phyloP scores from a whole-genome alignment of 2,797 vertebrate genomes.

The Schizothorax lantsangensis region DNA sequence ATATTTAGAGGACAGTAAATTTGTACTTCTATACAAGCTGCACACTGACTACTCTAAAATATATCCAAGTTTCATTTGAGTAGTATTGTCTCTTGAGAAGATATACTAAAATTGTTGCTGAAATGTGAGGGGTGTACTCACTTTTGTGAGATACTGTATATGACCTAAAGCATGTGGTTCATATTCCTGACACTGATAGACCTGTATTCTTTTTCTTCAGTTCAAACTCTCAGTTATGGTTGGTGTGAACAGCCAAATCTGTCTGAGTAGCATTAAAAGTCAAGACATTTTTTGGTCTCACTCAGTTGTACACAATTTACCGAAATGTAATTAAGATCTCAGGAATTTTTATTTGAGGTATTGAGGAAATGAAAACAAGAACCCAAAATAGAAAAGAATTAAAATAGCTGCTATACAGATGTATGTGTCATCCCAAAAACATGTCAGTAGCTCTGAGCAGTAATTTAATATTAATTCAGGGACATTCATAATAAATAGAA shows the following conservation, averaged over 20 bases:
- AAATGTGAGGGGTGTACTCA: no score
- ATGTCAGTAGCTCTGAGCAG: conserved; percentile 3
- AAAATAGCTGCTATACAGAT: background rate
- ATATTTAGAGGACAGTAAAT: no score
- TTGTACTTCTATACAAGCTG: no score
- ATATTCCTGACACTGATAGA: background rate
- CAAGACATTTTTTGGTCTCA: background rate
- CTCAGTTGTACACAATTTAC: background rate
- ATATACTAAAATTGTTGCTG: no score
- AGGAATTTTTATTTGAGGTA: conserved; percentile 17
- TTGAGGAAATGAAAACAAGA: background rate
- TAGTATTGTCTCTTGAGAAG: no score
- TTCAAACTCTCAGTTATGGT: background rate
- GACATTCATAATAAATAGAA: conserved; percentile 37
- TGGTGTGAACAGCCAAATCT: background rate
- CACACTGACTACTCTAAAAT: no score
- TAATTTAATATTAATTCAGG: conserved; percentile 14
- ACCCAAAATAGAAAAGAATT: background rate
- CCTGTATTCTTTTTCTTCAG: background rate
- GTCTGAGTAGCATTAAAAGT: background rate
- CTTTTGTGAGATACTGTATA: no score
- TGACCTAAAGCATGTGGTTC: no score
- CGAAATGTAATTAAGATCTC: background rate
- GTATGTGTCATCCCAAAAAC: background rate
- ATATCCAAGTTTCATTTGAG: no score